Evolutionary conservation across 2,113 vertebrate genomes (phyloP).

Genomic region (Lonchura striata): DNA sequence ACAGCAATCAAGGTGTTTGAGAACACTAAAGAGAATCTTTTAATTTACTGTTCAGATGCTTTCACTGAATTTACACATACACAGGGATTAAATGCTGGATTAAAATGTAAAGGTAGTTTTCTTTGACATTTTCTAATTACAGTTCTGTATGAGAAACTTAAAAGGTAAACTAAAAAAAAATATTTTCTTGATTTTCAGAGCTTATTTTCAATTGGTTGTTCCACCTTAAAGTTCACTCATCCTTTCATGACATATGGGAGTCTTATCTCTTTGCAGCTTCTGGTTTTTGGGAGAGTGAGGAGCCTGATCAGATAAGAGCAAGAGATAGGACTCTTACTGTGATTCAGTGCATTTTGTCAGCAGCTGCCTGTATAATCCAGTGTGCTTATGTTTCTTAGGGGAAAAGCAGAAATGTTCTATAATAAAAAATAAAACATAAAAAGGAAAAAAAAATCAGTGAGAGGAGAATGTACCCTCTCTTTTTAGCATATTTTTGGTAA

Average conservation of each 20-base stretch:
- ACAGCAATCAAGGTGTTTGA: background rate
- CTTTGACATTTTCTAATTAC: background rate
- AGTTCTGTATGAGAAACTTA: background rate
- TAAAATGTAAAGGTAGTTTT: background rate
- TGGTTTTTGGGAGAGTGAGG: background rate
- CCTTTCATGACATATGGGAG: background rate
- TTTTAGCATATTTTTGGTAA: background rate
- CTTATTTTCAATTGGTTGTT: background rate
- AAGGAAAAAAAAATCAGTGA: background rate
- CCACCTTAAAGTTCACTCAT: background rate
- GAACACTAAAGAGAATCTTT: background rate
- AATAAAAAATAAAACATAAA: background rate
- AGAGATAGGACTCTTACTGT: background rate
- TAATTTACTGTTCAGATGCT: background rate
- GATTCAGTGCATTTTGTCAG: background rate
- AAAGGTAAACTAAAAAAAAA: background rate
- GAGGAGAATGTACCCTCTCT: background rate
- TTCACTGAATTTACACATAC: background rate
- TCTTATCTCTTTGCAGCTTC: background rate
- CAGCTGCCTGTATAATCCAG: background rate
- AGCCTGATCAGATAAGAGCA: conserved; percentile 24
- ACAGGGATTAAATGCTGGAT: background rate
- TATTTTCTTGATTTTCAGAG: background rate
- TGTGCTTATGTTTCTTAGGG: background rate
- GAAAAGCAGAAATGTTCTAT: background rate